Evolutionary conservation across 2,797 vertebrate genomes (phyloP), one percentile per base, ranked within the genome.

Genomic region (Vultur gryphus): DNA sequence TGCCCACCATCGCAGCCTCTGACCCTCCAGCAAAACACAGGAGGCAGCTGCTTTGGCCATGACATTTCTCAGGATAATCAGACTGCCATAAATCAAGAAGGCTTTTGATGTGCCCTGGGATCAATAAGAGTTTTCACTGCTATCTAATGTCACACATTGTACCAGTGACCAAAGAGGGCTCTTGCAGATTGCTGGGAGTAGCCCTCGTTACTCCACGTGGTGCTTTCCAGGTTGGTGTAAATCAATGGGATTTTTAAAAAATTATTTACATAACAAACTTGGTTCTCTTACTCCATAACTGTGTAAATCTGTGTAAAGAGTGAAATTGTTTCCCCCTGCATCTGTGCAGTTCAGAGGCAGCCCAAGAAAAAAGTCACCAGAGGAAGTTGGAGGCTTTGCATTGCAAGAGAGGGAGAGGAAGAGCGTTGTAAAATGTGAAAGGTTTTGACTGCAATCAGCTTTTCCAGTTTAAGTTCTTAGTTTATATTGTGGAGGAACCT

Each of bases 41-140:
- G 78, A 59, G 81, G 55, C 95, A 97, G 94, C 94, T 96, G 96
- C 76, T 95, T 93, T 80, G 87, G 55, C 79, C 44, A 3, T 92
- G 90, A 28, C 72, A 39, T 94, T 96, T 96, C 77, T 84, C 70
- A 73, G 79, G 41, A 65, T 72, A 49, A 62, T 49, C 67, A 81
- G 72, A 44, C 55, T 71, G n/a, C 51, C 35, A 8, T 96, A 89
- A 96, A 92, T 93, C 82, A 93, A 39, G 10, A 39, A 49, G 59
- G 25, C 80, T 93, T 92, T 71, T 80, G 66, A 76, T 70, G 71
- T 89, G 43, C 28, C 58, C 41, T 46, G 24, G 48, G 44, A 44
- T 55, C 44, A 13, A 15, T 79, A 44, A 64, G 57, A 52, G 17
- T 64, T 80, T 81, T 83, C 54, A 17, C 23, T 49, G 44, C 54